Base-by-base conservation (phyloP, 30 jellyfish, hydroid and myxozoan species). In the Hydra vulgaris region DNA sequence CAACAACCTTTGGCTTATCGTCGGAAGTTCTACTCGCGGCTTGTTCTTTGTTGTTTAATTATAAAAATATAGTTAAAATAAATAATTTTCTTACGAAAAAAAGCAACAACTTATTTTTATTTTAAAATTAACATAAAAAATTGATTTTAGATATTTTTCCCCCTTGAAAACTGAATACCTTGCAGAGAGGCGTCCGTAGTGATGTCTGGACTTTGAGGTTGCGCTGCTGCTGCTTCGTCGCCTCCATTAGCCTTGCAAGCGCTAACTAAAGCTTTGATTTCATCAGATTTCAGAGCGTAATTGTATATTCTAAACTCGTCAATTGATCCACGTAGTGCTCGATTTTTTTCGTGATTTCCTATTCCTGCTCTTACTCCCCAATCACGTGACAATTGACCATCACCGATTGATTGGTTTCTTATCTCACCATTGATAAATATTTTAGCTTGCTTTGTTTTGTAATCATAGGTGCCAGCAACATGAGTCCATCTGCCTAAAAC, bases 391-490 rank as follows among this genome's bases (percentile, higher is more conserved):
- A 93, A 61, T 78, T 23, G 78, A 5, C 99, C 99, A 24, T 73
- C 83, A 17, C 99, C 99, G 73, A 87, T 76, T 26, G 99, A 86
- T 70, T 74, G 94, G 73, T 93, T 93, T 82, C 74, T 81, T 81
- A 88, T 82, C 74, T 87, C 96, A 26, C 99, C 99, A 77, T 88
- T 82, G 92, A 93, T 93, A 85, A 77, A 93, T 21, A 93, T 83
- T 84, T 88, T 88, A 22, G 96, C 96, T 53, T 82, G 85, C 61
- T 94, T 90, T 23, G 95, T 93, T 20, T 81, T 83, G 25, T 88
- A 80, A 25, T 93, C 85, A 87, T 93, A 93, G 20, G 99, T 93
- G 17, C 95, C 99, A 88, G 99, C 96, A 72, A 93, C 74, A 80
- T 93, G 99, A 55, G 95, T 85, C 99, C 99, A 93, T 55, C 69